Percentiles rank a stretch among this genome's conserved stretches.
These are phyloP conservation scores for Ascaphus truei DNA, from an alignment of 2,113 vertebrate species.

Conservation along the genomic window DNA sequence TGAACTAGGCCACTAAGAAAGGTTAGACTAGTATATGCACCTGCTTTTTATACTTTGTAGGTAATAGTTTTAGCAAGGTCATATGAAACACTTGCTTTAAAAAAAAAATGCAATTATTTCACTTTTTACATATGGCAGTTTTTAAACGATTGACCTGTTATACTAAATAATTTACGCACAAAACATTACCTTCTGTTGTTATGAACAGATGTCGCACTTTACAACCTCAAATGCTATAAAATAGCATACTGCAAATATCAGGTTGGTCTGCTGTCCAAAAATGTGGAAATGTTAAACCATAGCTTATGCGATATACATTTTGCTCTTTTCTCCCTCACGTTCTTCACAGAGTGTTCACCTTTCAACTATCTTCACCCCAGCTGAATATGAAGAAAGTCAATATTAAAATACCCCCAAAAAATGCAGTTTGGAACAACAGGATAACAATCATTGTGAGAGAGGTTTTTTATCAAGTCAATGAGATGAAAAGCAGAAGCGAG, in stretches of 20 bases:
- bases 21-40: neutral
- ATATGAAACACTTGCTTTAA: conserved; percentile 31
- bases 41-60: conserved; percentile 17
- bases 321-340: too few relatives aligned
- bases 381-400: too few relatives aligned
- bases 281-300: neutral
- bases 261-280: neutral
- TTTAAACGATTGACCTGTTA: conserved; percentile 23
- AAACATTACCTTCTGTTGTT: conserved; percentile 26
- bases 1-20: neutral
- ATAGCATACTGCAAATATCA: conserved; percentile 16
- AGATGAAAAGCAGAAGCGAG: too few relatives aligned
- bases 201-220: conserved; percentile 33
- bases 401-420: too few relatives aligned
- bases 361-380: too few relatives aligned
- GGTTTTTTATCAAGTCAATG: too few relatives aligned
- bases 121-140: conserved; percentile 27
- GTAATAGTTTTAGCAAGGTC: conserved; percentile 6
- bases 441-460: too few relatives aligned
- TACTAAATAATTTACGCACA: conserved; percentile 34
- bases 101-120: conserved; percentile 28
- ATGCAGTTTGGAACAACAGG: too few relatives aligned
- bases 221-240: conserved; percentile 28
- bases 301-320: neutral
- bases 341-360: too few relatives aligned